Evolutionary conservation across 2,797 vertebrate species (phyloP).

Genomic region (Onychomys arenicola): DNA sequence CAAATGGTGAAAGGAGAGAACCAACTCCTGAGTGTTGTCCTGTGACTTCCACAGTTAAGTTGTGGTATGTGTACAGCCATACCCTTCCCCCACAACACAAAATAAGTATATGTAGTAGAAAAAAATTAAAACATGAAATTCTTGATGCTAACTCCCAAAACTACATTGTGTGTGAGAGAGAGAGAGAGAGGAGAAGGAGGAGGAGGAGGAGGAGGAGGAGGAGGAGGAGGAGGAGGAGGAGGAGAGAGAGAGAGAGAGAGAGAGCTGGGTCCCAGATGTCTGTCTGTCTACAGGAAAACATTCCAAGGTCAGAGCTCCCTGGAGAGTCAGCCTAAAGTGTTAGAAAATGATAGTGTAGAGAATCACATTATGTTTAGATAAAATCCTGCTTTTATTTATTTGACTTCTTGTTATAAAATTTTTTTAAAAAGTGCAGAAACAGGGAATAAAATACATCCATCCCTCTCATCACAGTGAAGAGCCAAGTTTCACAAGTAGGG

Average conservation of each 20-base stretch:
- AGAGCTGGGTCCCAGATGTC: too few species aligned
- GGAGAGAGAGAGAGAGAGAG: too few species aligned
- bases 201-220: too few species aligned
- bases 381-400: neutral
- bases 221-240: too few species aligned
- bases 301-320: neutral
- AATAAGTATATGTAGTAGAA: neutral
- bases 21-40: neutral
- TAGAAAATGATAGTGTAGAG: neutral
- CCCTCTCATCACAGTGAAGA: neutral
- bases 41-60: neutral
- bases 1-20: neutral
- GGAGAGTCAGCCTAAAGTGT: neutral
- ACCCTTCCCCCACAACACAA: neutral
- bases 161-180: neutral
- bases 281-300: neutral
- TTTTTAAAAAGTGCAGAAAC: neutral
- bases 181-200: too few species aligned
- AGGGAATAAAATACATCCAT: neutral
- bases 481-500: neutral
- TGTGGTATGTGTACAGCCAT: too few species aligned
- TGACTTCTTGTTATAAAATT: neutral
- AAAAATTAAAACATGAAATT: neutral
- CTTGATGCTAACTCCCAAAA: neutral
- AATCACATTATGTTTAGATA: neutral